Percentiles rank a stretch among this genome's conserved stretches.
Evolutionary conservation across 1,140 invertebrate genomes (phyloP).

Genomic region (Capitella teleta): DNA sequence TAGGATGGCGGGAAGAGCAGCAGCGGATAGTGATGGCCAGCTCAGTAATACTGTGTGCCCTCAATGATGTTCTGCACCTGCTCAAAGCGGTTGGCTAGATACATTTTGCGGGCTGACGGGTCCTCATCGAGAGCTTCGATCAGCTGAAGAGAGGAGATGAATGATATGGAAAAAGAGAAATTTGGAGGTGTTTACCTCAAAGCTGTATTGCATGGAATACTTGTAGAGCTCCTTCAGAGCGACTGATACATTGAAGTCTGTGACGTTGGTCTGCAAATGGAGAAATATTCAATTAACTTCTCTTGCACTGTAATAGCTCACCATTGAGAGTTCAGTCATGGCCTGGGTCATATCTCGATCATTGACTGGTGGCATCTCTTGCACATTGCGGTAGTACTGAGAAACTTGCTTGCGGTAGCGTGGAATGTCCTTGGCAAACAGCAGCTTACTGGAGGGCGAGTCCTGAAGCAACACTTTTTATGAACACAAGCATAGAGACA

Average conservation of each 20-base stretch:
- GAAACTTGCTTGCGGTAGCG: conserved; percentile 34
- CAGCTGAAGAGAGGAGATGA: conserved; percentile 6
- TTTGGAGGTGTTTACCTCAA: conserved; percentile 11
- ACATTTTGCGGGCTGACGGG: conserved; percentile 3
- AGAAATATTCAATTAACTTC: conserved; percentile 4
- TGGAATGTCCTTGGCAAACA: conserved; percentile 42
- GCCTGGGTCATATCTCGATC: conserved; percentile 99
- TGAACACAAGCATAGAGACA: not conserved
- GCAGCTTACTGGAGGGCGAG: conserved; percentile 38
- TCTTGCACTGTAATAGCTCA: conserved; percentile 40
- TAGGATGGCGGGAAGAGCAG: too few relatives aligned
- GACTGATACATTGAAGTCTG: conserved; percentile 90
- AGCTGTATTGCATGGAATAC: conserved; percentile 12
- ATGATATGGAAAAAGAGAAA: not conserved
- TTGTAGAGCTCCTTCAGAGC: conserved; percentile 85
- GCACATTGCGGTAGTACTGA: conserved; percentile 48
- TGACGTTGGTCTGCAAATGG: conserved; percentile 64
- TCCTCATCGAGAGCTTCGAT: conserved; percentile 14
- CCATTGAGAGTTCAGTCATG: conserved; percentile 92
- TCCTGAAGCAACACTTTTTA: too few relatives aligned
- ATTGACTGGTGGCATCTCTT: conserved; percentile 81
- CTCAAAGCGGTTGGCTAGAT: conserved; percentile 9
- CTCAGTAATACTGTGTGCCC: not conserved
- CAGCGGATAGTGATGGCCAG: too few relatives aligned
- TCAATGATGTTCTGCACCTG: conserved; percentile 4